Base-by-base conservation (phyloP, 1,140 invertebrate genomes). In the Trichogramma pretiosum region DNA sequence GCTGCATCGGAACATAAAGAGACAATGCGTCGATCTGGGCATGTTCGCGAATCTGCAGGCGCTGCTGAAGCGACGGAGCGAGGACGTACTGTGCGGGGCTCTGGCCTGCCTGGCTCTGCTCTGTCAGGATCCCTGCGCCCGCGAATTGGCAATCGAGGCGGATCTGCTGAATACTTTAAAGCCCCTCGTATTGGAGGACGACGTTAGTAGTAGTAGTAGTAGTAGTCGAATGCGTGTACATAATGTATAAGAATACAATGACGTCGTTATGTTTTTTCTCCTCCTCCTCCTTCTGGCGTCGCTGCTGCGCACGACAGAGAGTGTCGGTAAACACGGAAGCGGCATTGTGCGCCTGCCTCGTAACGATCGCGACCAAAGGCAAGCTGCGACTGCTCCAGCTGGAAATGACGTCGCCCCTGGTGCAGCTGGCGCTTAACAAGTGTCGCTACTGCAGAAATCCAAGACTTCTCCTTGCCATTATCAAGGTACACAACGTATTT, bases 361-460 rank as follows among this genome's bases (percentile, higher is more conserved):
- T 56, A 46, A 63, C 59, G 22, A 55, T 54, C 19, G 55, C 56
- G 19, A 48, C 37, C 5, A 26, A 19, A n/a, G 59, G 56, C 10
- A 61, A 58, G 45, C 48, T 57, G 17, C 52, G 35, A 8, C 50
- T 46, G 43, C 50, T 63, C 14, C 45, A 60, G 47, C 53, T 63
- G 26, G 13, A 7, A 13, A 30, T 13, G 26, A 30, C 26, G 13
- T 30, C 26, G 7, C 26, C 13, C 26, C 7, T 28, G 7, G 13
- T 13, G 13, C 26, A 9, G 26, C 26, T 28, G 7, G 13, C 7
- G 7, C 26, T 28, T 13, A 13, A 44, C 11, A 26, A 28, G 19
- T 34, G 42, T 47, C 44, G 36, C 26, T 23, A 45, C 30, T 11
- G 24, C 5, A 28, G 24, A 28, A 7, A 5, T 44, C 45, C 38